Conservation (phyloP, 2,113 vertebrate genomes). For the Copsychus sechellarum region DNA sequence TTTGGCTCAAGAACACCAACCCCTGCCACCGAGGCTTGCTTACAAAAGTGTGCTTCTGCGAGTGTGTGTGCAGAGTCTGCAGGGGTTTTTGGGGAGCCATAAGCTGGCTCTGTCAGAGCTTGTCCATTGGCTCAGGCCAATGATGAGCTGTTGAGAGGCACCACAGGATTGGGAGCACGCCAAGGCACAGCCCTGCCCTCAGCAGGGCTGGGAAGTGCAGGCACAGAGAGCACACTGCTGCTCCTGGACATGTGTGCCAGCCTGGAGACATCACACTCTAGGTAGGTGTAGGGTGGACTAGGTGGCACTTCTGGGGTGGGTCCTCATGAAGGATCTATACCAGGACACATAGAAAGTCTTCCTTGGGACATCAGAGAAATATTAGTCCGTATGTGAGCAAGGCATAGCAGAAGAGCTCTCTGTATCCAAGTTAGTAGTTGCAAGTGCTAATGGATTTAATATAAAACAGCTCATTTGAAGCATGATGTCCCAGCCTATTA, state of each 20-base stretch:
- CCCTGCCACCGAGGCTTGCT: neutral
- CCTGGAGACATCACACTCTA: neutral
- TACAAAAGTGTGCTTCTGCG: neutral
- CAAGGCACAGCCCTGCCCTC: neutral
- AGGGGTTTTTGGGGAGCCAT: neutral
- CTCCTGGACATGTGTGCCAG: accelerated
- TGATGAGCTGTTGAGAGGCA: neutral
- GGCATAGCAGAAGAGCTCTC: neutral
- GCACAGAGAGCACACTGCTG: neutral
- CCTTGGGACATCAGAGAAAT: neutral
- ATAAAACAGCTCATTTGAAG: neutral
- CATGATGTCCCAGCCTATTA: neutral
- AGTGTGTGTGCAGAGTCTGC: neutral
- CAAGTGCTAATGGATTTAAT: neutral
- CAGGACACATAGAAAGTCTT: neutral
- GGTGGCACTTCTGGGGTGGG: neutral
- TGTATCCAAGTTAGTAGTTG: neutral
- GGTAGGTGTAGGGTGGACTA: neutral
- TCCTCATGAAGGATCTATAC: neutral
- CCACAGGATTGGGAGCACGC: neutral
- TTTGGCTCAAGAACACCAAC: neutral
- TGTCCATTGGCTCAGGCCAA: accelerated
- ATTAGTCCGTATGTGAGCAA: neutral
- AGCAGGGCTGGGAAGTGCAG: neutral
- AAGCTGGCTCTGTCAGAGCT: neutral